A percentile compares a stretch with the other conserved stretches of the same genome.
Conservation (phyloP, 1,140 invertebrate species). For the Protaetia brevitarsis region DNA sequence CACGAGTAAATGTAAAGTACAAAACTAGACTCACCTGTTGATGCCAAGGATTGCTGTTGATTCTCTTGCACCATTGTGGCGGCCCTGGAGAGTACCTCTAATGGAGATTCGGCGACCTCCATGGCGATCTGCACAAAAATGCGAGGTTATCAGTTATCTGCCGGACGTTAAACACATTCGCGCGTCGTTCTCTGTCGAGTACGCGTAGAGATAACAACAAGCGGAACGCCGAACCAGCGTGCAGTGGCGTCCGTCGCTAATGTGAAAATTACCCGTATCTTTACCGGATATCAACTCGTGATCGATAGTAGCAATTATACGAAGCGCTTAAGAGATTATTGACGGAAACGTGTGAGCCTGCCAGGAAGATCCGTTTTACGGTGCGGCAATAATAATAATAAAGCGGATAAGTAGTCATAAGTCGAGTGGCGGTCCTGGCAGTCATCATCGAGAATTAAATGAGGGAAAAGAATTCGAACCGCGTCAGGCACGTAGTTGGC, state of each 20-base stretch:
- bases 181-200: neutral
- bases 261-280: too few species aligned
- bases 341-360: too few species aligned
- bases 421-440: neutral
- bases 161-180: neutral
- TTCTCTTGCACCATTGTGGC: conserved; percentile 86
- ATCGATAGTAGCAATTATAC: too few species aligned
- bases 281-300: too few species aligned
- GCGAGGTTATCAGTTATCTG: conserved; percentile 29
- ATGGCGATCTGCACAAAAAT: conserved; percentile 34
- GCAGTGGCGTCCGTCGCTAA: neutral
- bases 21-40: neutral
- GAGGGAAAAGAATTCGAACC: neutral
- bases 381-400: neutral
- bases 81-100: conserved; percentile 84
- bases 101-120: conserved; percentile 65
- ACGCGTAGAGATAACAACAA: neutral
- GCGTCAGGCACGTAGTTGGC: neutral
- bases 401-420: neutral
- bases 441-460: too few species aligned
- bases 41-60: conserved; percentile 29
- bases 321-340: too few species aligned
- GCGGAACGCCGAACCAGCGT: neutral
- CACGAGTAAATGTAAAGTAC: neutral
- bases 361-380: too few species aligned